Base-by-base conservation (phyloP, 2,888 invertebrate species). In the Epiblema foenella region DNA sequence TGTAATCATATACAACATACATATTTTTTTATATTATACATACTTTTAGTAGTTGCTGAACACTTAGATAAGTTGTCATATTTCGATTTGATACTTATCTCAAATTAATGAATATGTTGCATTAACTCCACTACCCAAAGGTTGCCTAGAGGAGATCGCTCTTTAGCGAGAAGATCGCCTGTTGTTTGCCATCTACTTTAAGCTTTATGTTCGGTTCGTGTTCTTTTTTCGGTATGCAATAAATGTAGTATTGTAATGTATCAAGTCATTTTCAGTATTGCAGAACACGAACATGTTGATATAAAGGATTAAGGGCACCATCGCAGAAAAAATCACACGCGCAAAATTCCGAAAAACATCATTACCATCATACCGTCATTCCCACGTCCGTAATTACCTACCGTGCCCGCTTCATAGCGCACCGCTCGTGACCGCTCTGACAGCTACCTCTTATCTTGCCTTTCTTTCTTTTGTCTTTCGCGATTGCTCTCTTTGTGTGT, bases 371-470 rank as follows among this genome's bases (percentile, higher is more conserved):
- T 49, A 33, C 64, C 56, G 33, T 67, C 67, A 71, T 71, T 71
- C 71, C 71, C 71, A 67, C 51, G 62, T 57, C 37, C 49, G 54
- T 71, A 71, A 71, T 71, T 71, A 71, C 66, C 71, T 71, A 71
- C 71, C 68, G 68, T 65, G 77, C 74, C 86, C 84, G 82, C 82
- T 81, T 84, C 89, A 90, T 89, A 91, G 88, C 80, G 87, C 90
- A 89, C 87, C 75, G 77, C 79, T 91, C 93, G 93, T 93, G 93
- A 93, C 92, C 83, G 74, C 81, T 82, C 88, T 91, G 93, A 91
- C 93, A 91, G 93, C 92, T 90, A 90, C 91, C 92, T 91, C 89
- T 91, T 91, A 88, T 89, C 84, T 83, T 79, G 78, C 80, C 81
- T 82, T 74, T 81, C 85, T 81, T 84, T 86, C 77, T 89, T 89